Conservation (phyloP, 1,140 invertebrate species). For the Meteorus sp. region DNA sequence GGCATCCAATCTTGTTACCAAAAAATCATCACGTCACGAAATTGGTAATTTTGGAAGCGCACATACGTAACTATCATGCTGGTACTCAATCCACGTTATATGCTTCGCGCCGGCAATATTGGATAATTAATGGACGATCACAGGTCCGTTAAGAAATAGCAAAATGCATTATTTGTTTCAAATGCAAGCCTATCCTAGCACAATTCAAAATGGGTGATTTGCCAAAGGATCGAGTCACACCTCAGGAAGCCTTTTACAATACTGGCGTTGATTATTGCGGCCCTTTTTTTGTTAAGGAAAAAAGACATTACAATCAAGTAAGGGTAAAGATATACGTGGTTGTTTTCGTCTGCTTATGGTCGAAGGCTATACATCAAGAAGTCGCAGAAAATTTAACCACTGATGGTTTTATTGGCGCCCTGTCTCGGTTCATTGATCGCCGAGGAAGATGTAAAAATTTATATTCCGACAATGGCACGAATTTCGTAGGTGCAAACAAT, state of each 20-base stretch:
- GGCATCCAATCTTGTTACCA: conserved; percentile 26
- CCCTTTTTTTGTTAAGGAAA: conserved; percentile 36
- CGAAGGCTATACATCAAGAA: conserved; percentile 48
- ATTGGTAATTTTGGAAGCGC: conserved; percentile 3
- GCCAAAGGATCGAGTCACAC: conserved; percentile 30
- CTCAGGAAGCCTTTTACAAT: conserved; percentile 38
- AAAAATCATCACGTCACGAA: conserved; percentile 18
- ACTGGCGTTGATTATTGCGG: conserved; percentile 42
- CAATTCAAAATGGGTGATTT: conserved; percentile 42
- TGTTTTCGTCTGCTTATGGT: conserved; percentile 46
- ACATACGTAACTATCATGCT: conserved; percentile 16
- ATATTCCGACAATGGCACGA: conserved; percentile 43
- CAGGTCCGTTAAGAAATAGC: conserved; percentile 13
- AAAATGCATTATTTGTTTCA: conserved; percentile 24
- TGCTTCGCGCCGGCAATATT: conserved; percentile 21
- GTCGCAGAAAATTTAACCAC: conserved; percentile 39
- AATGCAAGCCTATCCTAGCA: conserved; percentile 20
- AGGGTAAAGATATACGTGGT: conserved; percentile 41
- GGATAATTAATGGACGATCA: conserved; percentile 21
- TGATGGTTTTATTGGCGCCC: conserved; percentile 36
- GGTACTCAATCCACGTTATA: conserved; percentile 14
- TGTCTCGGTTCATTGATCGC: conserved; percentile 38
- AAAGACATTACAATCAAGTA: conserved; percentile 13
- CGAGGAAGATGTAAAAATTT: conserved; percentile 31
- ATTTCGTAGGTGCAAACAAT: conserved; percentile 36